These are phyloP conservation scores for Tipula vernalis DNA, from an alignment of 2,888 invertebrate genomes.

Conservation along the genomic window DNA sequence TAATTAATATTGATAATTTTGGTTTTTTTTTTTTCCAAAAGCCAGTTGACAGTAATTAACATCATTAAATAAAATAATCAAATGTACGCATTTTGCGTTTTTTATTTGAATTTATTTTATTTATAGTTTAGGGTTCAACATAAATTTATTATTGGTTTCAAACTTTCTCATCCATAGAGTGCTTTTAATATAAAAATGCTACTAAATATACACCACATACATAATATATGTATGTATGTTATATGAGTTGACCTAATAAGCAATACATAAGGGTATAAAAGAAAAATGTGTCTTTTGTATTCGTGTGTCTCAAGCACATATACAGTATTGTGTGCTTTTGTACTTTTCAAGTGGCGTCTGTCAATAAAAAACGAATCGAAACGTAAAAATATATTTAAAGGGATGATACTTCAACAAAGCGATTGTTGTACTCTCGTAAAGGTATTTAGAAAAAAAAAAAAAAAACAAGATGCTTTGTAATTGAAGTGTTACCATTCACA, in stretches of 20 bases:
- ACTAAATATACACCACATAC: background rate
- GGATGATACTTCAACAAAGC: background rate
- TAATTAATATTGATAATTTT: background rate
- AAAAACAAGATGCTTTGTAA: background rate
- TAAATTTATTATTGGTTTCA: background rate
- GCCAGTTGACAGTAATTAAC: background rate
- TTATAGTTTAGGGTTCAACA: background rate
- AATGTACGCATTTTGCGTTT: background rate
- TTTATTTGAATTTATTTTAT: background rate
- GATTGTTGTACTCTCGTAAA: background rate
- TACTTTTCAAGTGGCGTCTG: background rate
- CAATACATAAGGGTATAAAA: background rate
- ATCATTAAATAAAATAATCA: conserved; percentile 1
- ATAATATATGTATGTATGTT: too few relatives aligned
- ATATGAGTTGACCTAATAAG: background rate
- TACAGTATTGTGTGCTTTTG: background rate
- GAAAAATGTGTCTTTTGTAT: background rate
- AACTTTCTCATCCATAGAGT: background rate
- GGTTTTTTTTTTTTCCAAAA: background rate
- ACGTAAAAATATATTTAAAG: background rate
- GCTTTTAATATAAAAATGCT: background rate
- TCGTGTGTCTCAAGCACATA: background rate
- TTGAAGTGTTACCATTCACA: background rate
- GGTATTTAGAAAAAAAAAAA: background rate
- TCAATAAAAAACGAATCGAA: background rate